These are phyloP conservation scores for Neodiprion pinetum DNA, from an alignment of 1,140 invertebrate genomes.

Conservation along the genomic window DNA sequence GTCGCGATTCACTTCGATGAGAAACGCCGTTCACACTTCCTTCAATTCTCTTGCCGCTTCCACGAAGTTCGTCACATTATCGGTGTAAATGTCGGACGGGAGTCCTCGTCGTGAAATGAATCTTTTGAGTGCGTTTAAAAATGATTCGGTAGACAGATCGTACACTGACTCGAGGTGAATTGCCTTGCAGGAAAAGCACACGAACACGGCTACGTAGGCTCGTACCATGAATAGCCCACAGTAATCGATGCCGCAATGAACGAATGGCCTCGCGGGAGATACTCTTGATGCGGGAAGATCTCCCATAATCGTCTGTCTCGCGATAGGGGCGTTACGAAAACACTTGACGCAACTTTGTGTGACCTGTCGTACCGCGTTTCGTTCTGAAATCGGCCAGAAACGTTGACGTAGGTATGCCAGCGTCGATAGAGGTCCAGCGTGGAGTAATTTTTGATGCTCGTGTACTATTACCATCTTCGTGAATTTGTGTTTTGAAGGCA, in stretches of 20 bases:
- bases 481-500: slow-evolving; percentile 31
- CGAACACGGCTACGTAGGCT: slow-evolving; percentile 3
- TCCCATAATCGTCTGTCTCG: slow-evolving; percentile 31
- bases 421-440: slow-evolving; percentile 31
- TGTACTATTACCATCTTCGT: slow-evolving; percentile 34
- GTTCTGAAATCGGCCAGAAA: slow-evolving; percentile 31
- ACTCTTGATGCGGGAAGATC: slow-evolving; percentile 29
- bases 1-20: slow-evolving; percentile 8
- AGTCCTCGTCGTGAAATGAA: slow-evolving; percentile 39
- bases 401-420: slow-evolving; percentile 20
- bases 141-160: slow-evolving; percentile 37
- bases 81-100: slow-evolving; percentile 35
- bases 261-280: slow-evolving; percentile 20
- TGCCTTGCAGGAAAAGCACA: slow-evolving; percentile 41
- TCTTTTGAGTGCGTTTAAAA: slow-evolving; percentile 36
- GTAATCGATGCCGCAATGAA: slow-evolving; percentile 27
- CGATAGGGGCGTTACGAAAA: slow-evolving; percentile 15
- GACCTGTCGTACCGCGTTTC: slow-evolving; percentile 24
- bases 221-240: slow-evolving; percentile 23
- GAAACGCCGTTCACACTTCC: slow-evolving; percentile 25
- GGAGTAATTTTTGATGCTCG: slow-evolving; percentile 33
- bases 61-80: slow-evolving; percentile 52
- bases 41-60: slow-evolving; percentile 34
- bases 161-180: slow-evolving; percentile 46
- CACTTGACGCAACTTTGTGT: slow-evolving; percentile 31